phyloP scores from a whole-genome alignment of 2,797 vertebrate species.

The Cephalopachus bancanus region DNA sequence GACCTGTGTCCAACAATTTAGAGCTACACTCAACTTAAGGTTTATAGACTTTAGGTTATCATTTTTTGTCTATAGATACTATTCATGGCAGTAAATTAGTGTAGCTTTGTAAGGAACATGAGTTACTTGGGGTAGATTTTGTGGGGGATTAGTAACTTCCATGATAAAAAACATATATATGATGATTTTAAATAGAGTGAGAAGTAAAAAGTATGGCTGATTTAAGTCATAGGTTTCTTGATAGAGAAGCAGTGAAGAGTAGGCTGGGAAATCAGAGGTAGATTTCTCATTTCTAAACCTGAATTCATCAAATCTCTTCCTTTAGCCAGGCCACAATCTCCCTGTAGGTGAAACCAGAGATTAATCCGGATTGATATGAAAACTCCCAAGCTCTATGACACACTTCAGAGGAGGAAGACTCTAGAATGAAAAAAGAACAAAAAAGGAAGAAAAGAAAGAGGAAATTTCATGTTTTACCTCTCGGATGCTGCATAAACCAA shows the following conservation, averaged over 20 bases:
- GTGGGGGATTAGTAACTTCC: not conserved
- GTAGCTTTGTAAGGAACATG: not conserved
- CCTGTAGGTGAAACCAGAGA: not conserved
- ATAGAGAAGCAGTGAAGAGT: not conserved
- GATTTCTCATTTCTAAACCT: constrained; percentile 31
- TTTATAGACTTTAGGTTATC: not conserved
- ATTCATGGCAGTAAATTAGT: not conserved
- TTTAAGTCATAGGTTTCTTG: not conserved
- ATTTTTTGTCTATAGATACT: not conserved
- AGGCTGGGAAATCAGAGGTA: not conserved
- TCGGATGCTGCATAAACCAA: not conserved
- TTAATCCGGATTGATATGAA: not conserved
- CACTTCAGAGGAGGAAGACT: not conserved
- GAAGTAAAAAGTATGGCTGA: not conserved
- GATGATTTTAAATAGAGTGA: not conserved
- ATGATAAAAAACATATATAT: not conserved
- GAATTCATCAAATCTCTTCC: not conserved
- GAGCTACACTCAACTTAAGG: constrained; percentile 26
- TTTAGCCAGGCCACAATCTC: not conserved
- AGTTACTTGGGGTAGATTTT: not conserved
- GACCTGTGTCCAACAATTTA: not conserved
- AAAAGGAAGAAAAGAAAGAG: not conserved
- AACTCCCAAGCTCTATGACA: not conserved
- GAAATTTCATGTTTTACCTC: not conserved
- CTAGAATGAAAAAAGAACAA: not conserved